Evolutionary conservation across 2,113 vertebrate species (phyloP), one percentile per base, ranked within the genome.

Genomic region (Ia io): DNA sequence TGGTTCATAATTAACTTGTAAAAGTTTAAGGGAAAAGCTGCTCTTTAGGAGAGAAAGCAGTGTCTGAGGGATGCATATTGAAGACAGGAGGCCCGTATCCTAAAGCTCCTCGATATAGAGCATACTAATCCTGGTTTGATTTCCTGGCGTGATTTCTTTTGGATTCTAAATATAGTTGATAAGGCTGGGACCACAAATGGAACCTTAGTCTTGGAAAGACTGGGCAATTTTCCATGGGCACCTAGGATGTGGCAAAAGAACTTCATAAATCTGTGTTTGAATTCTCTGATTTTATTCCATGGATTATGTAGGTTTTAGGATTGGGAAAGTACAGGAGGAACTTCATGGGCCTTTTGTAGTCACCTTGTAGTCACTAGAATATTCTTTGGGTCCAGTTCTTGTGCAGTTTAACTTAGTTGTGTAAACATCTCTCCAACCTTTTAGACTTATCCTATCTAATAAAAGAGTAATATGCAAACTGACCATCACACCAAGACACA

Each of bases 101-200:
- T 79, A 49, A 11, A 37, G 85, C 79, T 96, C 63, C 76, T 88
- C 13, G 56, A 17, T 28, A 89, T 95, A 95, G 97, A 94, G 35
- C 82, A 59, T 47, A 37, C 32, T 56, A 79, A 44, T 1, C 30
- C 67, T 53, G 4, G 17, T 83, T 25, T 84, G 44, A 84, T 37
- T 37, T 86, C 56, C 6, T 61, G 40, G n/a, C 7, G n/a, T 83
- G 11, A 73, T 95, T 96, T 44, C 23, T 70, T 84, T 56, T 91
- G 32, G 9, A 87, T 92, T 88, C 49, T 69, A 88, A 80, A 44
- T 44, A 63, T 1, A 79, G 2, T 10, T 18, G 32, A 77, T 80
- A 77, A 77, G 28, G 30, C 44, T 76, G 22, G 61, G 5, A 25
- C 3, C 42, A 18, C n/a, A 93, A 86, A 42, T 73, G 9, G 25